A percentile compares a stretch with the other conserved stretches of the same genome.
phyloP scores from a whole-genome alignment of 1,140 invertebrate genomes.

The Apis dorsata region DNA sequence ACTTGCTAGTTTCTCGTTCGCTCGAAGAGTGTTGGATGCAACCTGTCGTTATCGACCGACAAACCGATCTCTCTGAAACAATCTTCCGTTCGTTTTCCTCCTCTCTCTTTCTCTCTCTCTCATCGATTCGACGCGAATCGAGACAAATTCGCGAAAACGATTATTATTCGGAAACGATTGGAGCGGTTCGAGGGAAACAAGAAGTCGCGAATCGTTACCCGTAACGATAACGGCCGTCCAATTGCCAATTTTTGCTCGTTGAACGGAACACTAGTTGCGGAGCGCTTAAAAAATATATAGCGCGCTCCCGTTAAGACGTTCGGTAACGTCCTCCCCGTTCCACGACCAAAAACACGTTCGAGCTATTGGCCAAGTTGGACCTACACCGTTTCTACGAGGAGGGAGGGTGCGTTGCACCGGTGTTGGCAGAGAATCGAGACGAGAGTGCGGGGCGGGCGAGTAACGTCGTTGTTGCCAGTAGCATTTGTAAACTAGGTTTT shows the following conservation, averaged over 20 bases:
- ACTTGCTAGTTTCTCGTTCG: conserved; percentile 37
- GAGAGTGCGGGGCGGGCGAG: background rate
- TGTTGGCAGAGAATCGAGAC: conserved; percentile 28
- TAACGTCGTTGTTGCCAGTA: conserved; percentile 60
- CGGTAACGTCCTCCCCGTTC: too few relatives aligned
- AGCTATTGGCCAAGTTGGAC: conserved; percentile 10
- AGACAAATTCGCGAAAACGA: conserved; percentile 29
- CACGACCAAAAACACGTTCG: conserved; percentile 27
- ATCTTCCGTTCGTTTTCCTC: background rate
- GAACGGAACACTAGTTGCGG: conserved; percentile 46
- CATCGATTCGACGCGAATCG: background rate
- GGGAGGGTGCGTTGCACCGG: background rate
- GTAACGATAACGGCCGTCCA: conserved; percentile 39
- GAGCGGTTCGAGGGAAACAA: conserved; percentile 9
- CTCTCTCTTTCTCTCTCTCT: background rate
- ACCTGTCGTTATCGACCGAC: conserved; percentile 1
- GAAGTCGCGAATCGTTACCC: conserved; percentile 2
- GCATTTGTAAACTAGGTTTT: conserved; percentile 74
- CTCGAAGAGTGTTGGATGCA: background rate
- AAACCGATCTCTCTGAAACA: background rate
- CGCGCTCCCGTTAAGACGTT: background rate
- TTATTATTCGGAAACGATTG: conserved; percentile 23
- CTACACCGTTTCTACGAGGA: background rate
- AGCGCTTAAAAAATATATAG: conserved; percentile 39
- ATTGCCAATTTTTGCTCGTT: conserved; percentile 49